A percentile compares a stretch with the other conserved stretches of the same genome.
These are phyloP conservation scores for Nematopogon swammerdamellus DNA, from an alignment of 2,888 invertebrate genomes.

Conservation along the genomic window DNA sequence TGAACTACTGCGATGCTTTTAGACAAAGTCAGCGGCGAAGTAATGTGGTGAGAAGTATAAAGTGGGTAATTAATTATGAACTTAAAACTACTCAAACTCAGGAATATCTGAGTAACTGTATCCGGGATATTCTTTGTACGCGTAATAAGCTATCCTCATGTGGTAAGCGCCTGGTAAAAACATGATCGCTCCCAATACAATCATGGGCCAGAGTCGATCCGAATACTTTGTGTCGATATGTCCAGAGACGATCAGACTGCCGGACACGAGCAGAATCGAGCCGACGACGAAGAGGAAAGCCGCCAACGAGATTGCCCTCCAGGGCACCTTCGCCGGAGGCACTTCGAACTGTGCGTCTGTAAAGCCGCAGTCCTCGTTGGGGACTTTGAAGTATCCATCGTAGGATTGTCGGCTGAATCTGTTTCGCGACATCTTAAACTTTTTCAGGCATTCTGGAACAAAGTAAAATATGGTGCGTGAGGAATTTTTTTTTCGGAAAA, in stretches of 20 bases:
- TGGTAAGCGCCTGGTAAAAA: conserved; percentile 92
- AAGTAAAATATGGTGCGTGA: conserved; percentile 3
- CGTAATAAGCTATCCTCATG: conserved; percentile 82
- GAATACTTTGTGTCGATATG: conserved; percentile 80
- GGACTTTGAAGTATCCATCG: conserved; percentile 59
- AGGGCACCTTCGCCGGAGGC: conserved; percentile 72
- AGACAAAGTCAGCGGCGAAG: no score
- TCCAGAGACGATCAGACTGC: conserved; percentile 76
- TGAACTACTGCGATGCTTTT: no score
- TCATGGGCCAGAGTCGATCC: conserved; percentile 86
- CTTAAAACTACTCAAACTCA: conserved; percentile 74
- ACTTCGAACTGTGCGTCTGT: conserved; percentile 66
- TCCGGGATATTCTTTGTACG: conserved; percentile 78
- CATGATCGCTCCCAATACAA: conserved; percentile 83
- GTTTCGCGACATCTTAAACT: conserved; percentile 59
- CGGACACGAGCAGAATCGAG: conserved; percentile 68
- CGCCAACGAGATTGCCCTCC: conserved; percentile 80
- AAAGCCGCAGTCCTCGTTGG: conserved; percentile 62
- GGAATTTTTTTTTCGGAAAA: not conserved
- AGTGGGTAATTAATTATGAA: no score
- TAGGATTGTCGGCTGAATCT: conserved; percentile 51
- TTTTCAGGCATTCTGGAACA: conserved; percentile 38
- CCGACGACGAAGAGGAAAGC: conserved; percentile 76
- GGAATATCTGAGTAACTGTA: conserved; percentile 89
- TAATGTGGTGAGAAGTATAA: no score